phyloP scores from a whole-genome alignment of 2,888 invertebrate species.

The Timandra comae region DNA sequence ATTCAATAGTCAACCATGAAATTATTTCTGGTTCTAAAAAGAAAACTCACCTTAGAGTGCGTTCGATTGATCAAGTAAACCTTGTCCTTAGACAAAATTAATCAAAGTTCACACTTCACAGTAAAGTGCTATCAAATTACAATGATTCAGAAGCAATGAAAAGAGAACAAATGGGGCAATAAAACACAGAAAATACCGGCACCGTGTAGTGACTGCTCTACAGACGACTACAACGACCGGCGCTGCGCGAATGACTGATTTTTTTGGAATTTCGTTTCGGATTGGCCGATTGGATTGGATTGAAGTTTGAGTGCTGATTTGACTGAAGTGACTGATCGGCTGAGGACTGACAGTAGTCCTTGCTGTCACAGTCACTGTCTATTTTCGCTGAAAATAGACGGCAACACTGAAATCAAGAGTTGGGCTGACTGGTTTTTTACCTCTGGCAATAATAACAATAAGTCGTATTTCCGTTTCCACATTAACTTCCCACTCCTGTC shows the following conservation, averaged over 20 bases:
- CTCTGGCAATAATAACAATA: too few species aligned
- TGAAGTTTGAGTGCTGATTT: too few species aligned
- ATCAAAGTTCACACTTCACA: conserved; percentile 51
- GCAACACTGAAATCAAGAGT: too few species aligned
- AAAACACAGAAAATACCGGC: conserved; percentile 56
- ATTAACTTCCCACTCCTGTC: too few species aligned
- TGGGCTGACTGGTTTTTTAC: too few species aligned
- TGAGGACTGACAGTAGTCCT: too few species aligned
- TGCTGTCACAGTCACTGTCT: too few species aligned
- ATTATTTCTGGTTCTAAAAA: conserved; percentile 32
- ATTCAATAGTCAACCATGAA: conserved; percentile 23
- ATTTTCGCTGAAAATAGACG: too few species aligned
- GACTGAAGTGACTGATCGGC: too few species aligned
- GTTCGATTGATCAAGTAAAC: conserved; percentile 47
- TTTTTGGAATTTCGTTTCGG: too few species aligned
- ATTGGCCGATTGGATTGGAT: too few species aligned
- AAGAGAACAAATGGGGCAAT: conserved; percentile 27
- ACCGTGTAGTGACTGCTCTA: conserved; percentile 52
- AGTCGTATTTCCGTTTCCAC: too few species aligned
- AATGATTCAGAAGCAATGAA: conserved; percentile 29
- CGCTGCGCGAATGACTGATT: conserved; percentile 54
- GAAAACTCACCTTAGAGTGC: conserved; percentile 58
- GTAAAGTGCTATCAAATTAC: conserved; percentile 38
- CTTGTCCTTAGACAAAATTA: conserved; percentile 41
- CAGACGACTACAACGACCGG: conserved; percentile 60